Evolutionary conservation across 2,113 vertebrate species (phyloP).

Genomic region (Corythaixoides concolor): DNA sequence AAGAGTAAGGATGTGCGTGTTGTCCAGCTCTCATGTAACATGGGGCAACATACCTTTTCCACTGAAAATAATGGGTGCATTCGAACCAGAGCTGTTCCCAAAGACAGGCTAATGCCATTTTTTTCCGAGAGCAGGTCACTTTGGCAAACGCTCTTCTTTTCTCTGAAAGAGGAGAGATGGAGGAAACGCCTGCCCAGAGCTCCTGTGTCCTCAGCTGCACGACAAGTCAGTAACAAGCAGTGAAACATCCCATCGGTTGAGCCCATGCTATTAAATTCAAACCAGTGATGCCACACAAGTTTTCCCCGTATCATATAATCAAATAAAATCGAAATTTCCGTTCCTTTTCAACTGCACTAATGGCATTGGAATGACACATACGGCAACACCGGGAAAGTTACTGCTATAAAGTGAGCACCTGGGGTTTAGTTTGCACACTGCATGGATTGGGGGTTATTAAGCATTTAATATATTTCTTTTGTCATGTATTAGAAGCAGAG

Average conservation of each 20-base stretch:
- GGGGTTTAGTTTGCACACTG: background rate
- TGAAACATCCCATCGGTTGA: background rate
- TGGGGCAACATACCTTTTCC: background rate
- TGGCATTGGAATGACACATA: background rate
- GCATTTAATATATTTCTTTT: background rate
- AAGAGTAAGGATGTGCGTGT: background rate
- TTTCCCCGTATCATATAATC: background rate
- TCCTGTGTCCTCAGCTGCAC: background rate
- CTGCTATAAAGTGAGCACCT: background rate
- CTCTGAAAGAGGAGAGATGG: background rate
- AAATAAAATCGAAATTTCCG: background rate
- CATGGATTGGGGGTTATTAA: background rate
- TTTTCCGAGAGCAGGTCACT: background rate
- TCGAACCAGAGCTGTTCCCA: background rate
- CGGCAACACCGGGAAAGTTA: background rate
- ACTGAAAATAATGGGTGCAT: background rate
- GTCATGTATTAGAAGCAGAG: background rate
- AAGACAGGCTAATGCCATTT: fast-evolving
- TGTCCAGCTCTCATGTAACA: background rate
- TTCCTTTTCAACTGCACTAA: background rate
- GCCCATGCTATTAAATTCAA: background rate
- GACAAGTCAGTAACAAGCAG: background rate
- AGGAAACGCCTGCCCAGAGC: background rate
- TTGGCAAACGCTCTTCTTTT: background rate
- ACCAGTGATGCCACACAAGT: background rate